Evolutionary conservation across 2,888 invertebrate species (phyloP).

Genomic region (Drosophila mimetica): DNA sequence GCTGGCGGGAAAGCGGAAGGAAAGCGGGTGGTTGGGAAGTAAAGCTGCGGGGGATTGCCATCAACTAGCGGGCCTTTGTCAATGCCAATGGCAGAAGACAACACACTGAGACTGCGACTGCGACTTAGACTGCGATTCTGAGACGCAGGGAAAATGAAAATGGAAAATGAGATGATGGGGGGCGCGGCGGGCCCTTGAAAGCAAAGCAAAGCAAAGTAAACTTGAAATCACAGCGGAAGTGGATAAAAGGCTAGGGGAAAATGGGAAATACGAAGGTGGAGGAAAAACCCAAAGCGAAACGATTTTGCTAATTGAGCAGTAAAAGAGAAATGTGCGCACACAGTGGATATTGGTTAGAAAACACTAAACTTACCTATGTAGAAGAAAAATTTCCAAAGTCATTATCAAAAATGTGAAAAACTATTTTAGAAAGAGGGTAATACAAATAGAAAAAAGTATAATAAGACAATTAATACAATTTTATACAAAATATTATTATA

Average conservation of each 20-base stretch:
- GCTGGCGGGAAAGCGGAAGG: neutral
- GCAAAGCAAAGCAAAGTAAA: constrained; percentile 37
- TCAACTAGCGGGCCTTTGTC: constrained; percentile 49
- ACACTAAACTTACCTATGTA: neutral
- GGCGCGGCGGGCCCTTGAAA: constrained; percentile 32
- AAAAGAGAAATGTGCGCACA: constrained; percentile 44
- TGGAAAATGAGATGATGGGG: neutral
- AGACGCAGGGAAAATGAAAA: constrained; percentile 8
- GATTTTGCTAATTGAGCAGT: constrained; percentile 71
- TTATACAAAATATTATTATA: too few species aligned
- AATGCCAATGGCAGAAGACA: constrained; percentile 72
- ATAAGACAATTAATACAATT: too few species aligned
- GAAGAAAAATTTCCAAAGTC: too few species aligned
- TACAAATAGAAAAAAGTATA: too few species aligned
- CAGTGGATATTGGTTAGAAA: constrained; percentile 9
- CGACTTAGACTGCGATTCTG: constrained; percentile 7
- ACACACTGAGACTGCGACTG: constrained; percentile 28
- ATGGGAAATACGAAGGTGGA: neutral
- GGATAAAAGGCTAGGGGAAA: constrained; percentile 8
- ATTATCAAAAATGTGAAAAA: too few species aligned
- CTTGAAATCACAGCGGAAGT: constrained; percentile 60
- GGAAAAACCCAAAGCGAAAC: neutral
- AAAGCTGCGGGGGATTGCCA: constrained; percentile 27
- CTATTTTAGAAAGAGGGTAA: too few species aligned
- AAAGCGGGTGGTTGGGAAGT: neutral